Percentiles rank a stretch among this genome's conserved stretches.
Evolutionary conservation across 2,797 vertebrate species (phyloP).

Genomic region (Eidolon dupreanum): DNA sequence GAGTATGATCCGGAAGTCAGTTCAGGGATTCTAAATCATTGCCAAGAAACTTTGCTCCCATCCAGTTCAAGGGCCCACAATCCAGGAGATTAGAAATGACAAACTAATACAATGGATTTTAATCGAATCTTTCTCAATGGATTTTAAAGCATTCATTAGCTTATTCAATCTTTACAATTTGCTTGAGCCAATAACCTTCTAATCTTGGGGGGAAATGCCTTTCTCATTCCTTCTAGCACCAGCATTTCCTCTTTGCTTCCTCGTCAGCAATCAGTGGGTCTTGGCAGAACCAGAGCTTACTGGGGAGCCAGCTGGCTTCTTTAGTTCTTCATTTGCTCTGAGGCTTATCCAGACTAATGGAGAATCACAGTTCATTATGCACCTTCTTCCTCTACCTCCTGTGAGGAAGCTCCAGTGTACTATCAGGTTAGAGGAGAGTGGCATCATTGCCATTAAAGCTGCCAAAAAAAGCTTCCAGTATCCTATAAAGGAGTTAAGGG

Average conservation of each 20-base stretch:
- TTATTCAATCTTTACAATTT: conserved; percentile 19
- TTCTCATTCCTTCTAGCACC: conserved; percentile 29
- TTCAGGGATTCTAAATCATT: conserved; percentile 21
- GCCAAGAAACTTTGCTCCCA: neutral
- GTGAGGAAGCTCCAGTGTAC: conserved; percentile 42
- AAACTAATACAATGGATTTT: conserved; percentile 37
- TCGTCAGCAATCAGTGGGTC: conserved; percentile 71
- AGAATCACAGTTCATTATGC: conserved; percentile 77
- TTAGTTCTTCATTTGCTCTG: conserved; percentile 68
- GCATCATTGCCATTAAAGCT: neutral
- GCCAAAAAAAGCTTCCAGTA: conserved; percentile 51
- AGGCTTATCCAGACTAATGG: conserved; percentile 74
- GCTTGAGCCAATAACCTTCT: conserved; percentile 53
- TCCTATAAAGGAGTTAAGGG: neutral
- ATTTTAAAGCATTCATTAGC: conserved; percentile 49
- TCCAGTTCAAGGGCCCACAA: neutral
- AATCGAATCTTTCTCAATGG: conserved; percentile 28
- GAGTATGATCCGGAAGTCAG: neutral
- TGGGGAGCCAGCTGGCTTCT: conserved; percentile 77
- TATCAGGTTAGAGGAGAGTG: conserved; percentile 66
- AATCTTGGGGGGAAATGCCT: conserved; percentile 22
- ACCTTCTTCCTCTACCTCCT: conserved; percentile 67
- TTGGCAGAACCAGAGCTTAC: conserved; percentile 74
- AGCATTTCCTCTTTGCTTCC: conserved; percentile 55
- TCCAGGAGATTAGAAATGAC: conserved; percentile 34